phyloP scores from a whole-genome alignment of 2,888 invertebrate species.

The Gastrophysa polygoni region DNA sequence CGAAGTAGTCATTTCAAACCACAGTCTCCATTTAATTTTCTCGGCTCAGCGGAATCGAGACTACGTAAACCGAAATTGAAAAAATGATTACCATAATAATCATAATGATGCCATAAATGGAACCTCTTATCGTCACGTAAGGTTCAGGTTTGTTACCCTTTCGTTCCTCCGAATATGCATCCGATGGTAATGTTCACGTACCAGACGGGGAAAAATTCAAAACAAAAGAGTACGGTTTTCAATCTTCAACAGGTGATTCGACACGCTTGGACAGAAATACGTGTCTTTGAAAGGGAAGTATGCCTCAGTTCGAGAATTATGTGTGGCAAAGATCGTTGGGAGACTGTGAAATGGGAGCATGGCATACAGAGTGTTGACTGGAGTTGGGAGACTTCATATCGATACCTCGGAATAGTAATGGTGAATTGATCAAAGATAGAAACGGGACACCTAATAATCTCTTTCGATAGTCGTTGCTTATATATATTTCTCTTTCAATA shows the following conservation, averaged over 20 bases:
- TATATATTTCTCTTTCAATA: no score
- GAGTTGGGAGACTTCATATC: no score
- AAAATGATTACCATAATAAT: background rate
- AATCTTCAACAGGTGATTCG: background rate
- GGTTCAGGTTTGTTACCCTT: background rate
- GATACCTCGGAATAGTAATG: no score
- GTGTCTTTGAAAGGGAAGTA: background rate
- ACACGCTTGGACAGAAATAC: background rate
- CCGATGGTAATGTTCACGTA: background rate
- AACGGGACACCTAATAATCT: no score
- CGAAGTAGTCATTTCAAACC: background rate
- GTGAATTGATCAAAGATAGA: no score
- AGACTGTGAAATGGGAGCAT: background rate
- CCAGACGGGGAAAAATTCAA: background rate
- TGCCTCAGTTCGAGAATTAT: background rate
- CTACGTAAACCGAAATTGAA: background rate
- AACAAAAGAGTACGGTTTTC: background rate
- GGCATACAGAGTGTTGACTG: no score
- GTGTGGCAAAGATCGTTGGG: background rate
- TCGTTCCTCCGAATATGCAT: background rate
- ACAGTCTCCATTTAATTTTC: background rate
- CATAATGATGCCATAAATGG: background rate
- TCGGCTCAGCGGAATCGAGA: background rate
- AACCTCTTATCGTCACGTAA: background rate
- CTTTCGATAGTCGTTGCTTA: no score